These are phyloP conservation scores for Anomalospiza imberbis DNA, from an alignment of 2,797 vertebrate species.

Conservation along the genomic window DNA sequence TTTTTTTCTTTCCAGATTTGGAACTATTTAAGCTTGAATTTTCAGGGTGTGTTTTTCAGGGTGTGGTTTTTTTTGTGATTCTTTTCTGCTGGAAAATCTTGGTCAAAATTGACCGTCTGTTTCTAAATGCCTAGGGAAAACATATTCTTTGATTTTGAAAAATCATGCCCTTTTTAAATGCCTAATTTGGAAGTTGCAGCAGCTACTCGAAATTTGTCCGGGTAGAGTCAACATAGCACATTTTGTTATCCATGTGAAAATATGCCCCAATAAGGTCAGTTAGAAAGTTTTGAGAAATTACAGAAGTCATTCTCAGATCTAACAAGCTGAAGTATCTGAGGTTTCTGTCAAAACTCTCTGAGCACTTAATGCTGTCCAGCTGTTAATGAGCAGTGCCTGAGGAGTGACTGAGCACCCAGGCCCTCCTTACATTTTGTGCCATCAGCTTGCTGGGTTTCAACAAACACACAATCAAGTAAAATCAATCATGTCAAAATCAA, in stretches of 20 bases:
- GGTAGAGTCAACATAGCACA: not conserved
- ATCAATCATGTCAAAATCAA: not conserved
- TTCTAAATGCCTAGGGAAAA: not conserved
- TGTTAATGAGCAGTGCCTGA: not conserved
- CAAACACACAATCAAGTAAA: not conserved
- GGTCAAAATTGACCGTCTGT: not conserved
- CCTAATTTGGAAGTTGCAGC: not conserved
- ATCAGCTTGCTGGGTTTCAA: not conserved
- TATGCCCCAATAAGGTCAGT: not conserved
- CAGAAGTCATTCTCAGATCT: not conserved
- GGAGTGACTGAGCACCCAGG: not conserved
- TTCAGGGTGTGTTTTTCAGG: not conserved
- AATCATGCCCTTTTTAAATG: not conserved
- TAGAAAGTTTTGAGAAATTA: not conserved
- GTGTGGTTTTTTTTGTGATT: not conserved
- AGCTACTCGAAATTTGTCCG: constrained; percentile 4
- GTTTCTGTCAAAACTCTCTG: not conserved
- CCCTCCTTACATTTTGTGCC: not conserved
- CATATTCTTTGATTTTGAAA: not conserved
- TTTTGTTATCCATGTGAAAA: not conserved
- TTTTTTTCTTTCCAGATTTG: not conserved
- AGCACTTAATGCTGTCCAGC: not conserved
- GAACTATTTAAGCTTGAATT: not conserved
- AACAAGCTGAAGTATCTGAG: not conserved
- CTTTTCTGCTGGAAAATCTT: constrained; percentile 2